Percentiles rank a stretch among this genome's conserved stretches.
These are phyloP conservation scores for Myiotriccus ornatus DNA, from an alignment of 2,797 vertebrate species.

Conservation along the genomic window DNA sequence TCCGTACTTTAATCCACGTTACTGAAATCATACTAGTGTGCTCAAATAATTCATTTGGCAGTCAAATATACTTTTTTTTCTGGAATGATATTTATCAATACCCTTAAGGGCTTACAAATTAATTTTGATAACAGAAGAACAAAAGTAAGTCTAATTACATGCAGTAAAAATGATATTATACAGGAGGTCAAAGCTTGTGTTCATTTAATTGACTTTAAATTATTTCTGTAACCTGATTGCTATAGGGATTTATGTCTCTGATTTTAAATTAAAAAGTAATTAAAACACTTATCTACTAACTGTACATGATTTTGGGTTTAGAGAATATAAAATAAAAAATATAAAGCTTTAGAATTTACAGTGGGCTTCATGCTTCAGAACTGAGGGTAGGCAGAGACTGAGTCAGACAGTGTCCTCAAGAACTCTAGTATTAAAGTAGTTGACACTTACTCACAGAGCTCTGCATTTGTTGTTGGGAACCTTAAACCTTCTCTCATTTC, in stretches of 20 bases:
- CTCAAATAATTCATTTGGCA: neutral
- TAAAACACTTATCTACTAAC: constrained; percentile 47
- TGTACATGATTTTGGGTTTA: constrained; percentile 8
- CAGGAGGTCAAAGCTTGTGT: constrained; percentile 37
- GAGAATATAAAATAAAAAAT: constrained; percentile 16
- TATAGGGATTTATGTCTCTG: constrained; percentile 32
- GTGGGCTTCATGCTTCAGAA: neutral
- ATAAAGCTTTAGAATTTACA: neutral
- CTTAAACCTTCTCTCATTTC: neutral
- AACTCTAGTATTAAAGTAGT: neutral
- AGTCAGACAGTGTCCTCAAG: neutral
- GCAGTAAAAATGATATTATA: neutral
- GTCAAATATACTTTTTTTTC: neutral
- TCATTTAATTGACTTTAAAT: constrained; percentile 61
- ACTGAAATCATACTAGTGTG: neutral
- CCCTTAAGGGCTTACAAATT: constrained; percentile 31
- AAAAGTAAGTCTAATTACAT: constrained; percentile 59
- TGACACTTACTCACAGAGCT: neutral
- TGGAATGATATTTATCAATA: neutral
- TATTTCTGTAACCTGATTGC: constrained; percentile 47
- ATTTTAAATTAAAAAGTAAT: constrained; percentile 67
- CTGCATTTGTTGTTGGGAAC: neutral
- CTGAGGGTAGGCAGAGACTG: neutral
- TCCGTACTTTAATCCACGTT: neutral
- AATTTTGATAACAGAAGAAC: constrained; percentile 59